Base-by-base conservation (phyloP, 2,113 vertebrate genomes). In the Oncorhynchus tshawytscha region DNA sequence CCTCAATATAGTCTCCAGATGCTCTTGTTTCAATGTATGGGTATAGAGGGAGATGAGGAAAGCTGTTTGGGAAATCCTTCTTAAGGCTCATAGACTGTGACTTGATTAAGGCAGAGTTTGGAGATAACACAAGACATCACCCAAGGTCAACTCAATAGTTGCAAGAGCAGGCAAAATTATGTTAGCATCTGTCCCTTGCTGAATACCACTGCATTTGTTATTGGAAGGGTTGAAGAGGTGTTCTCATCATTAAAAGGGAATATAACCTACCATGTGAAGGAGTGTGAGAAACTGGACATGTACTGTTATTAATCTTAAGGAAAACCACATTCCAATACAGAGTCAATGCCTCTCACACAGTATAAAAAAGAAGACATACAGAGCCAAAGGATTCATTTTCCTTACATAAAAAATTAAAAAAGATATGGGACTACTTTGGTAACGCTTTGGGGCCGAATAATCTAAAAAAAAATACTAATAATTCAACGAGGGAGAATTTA, bases 21-120 rank as follows among this genome's bases (percentile, higher is more conserved):
- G 68, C 71, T 29, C 54, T 75, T 6, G 70, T 75, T 85, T 86
- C 73, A 88, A 78, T 87, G 80, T 76, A 68, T 51, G 62, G 68
- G 22, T 70, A 59, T 79, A 31, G 57, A 67, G 54, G 31, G 27
- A 77, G 72, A 65, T 67, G 24, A 48, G 76, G 48, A 65, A 24
- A 65, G 27, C n/a, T 5, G 3, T n/a, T 57, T 75, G 11, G 25
- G 45, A 39, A 45, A 51, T 76, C 13, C 27, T 29, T 71, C 16
- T 71, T 48, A 11, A 67, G 29, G 27, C 27, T 72, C 54, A 51
- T 60, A 25, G 34, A 31, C 24, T 34, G 34, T 51, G 9, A n/a
- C 11, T 22, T 72, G 22, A 57, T 15, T 45, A 45, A 48, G 48
- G 57, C 48, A 66, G 75, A 27, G 65, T 66, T 70, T 27, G 9